Conservation (phyloP, 2,888 invertebrate genomes). For the Caenorhabditis sp. region DNA sequence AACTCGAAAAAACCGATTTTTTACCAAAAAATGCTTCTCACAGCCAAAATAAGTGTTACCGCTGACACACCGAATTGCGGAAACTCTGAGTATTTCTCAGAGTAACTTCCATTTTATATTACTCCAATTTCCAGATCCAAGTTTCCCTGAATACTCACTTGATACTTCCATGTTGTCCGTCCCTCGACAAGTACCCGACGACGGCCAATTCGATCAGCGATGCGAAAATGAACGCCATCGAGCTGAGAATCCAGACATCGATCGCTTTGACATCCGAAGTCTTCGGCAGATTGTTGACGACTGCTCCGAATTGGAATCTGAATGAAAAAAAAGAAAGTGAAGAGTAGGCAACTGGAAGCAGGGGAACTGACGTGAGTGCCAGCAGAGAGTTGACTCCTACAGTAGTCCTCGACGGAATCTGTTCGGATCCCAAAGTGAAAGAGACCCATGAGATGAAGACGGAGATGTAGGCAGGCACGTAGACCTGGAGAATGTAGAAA, state of each 20-base stretch:
- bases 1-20: too few species aligned
- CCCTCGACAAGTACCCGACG: conserved; percentile 79
- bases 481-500: conserved; percentile 82
- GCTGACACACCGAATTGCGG: too few species aligned
- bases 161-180: conserved; percentile 71
- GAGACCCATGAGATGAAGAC: conserved; percentile 83
- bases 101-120: too few species aligned
- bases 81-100: too few species aligned
- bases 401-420: conserved; percentile 82
- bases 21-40: too few species aligned
- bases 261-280: conserved; percentile 83
- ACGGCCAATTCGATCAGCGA: conserved; percentile 82
- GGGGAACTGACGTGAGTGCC: conserved; percentile 74
- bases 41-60: too few species aligned
- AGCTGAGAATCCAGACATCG: conserved; percentile 82
- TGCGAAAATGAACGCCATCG: conserved; percentile 83
- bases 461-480: conserved; percentile 82
- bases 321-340: conserved; percentile 1
- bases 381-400: conserved; percentile 83
- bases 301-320: conserved; percentile 82
- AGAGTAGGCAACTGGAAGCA: too few species aligned
- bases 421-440: conserved; percentile 81
- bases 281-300: conserved; percentile 82
- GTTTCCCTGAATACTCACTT: conserved; percentile 50
- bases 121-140: not conserved